These are phyloP conservation scores for Enteromius fasciolatus DNA, from an alignment of 2,797 vertebrate genomes.

Conservation along the genomic window DNA sequence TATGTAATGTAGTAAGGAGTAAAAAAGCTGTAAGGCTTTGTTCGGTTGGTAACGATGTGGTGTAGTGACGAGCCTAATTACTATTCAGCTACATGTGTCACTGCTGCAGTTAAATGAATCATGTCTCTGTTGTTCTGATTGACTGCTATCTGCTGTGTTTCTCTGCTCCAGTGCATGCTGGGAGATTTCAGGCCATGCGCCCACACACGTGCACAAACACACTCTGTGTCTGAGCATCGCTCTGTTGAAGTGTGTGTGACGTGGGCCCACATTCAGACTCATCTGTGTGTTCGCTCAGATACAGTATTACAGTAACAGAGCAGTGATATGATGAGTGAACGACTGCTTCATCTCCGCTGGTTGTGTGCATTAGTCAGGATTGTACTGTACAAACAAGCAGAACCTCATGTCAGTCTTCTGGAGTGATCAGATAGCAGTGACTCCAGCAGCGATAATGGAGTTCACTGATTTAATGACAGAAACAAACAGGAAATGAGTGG, in stretches of 20 bases:
- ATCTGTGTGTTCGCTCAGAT: neutral
- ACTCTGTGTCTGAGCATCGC: neutral
- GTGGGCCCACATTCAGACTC: conserved; percentile 54
- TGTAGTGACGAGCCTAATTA: neutral
- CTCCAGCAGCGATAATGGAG: neutral
- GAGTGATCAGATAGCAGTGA: neutral
- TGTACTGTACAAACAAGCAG: neutral
- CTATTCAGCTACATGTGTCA: neutral
- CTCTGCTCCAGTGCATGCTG: conserved; percentile 44
- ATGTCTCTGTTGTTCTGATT: neutral
- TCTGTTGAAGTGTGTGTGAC: conserved; percentile 59
- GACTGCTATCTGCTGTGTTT: conserved; percentile 28
- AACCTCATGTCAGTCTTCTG: neutral
- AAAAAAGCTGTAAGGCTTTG: neutral
- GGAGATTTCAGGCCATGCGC: conserved; percentile 52
- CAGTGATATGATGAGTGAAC: neutral
- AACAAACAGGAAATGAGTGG: neutral
- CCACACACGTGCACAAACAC: conserved; percentile 38
- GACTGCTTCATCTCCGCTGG: neutral
- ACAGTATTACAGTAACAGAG: neutral
- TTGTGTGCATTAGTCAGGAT: neutral
- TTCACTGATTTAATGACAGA: neutral
- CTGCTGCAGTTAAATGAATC: conserved; percentile 6
- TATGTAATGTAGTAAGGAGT: neutral
- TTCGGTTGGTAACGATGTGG: neutral